Conservation (phyloP, 1,140 invertebrate genomes). For the Drosophila miranda region DNA sequence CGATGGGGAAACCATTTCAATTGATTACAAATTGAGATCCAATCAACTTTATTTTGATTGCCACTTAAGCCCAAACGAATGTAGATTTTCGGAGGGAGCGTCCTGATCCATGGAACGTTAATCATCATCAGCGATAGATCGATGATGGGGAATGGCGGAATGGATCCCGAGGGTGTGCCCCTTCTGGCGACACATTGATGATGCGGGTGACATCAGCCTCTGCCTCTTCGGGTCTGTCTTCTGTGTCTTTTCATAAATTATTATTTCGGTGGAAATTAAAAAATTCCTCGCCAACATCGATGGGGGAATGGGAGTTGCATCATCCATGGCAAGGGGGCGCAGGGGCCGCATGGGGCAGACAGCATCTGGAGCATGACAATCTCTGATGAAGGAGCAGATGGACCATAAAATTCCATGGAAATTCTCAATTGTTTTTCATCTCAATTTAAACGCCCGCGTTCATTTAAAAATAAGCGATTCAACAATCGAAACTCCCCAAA, state of each 20-base stretch:
- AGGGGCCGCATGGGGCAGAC: slow-evolving; percentile 7
- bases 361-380: slow-evolving; percentile 35
- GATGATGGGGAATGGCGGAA: slow-evolving; percentile 8
- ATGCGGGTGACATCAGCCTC: slow-evolving; percentile 45
- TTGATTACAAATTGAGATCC: slow-evolving; percentile 11
- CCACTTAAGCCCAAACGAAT: slow-evolving; percentile 17
- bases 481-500: slow-evolving; percentile 1
- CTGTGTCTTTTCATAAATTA: slow-evolving; percentile 39
- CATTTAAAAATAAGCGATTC: slow-evolving; percentile 35
- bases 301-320: slow-evolving; percentile 1
- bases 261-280: slow-evolving; percentile 67
- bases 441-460: slow-evolving; percentile 34
- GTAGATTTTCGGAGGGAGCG: neutral
- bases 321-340: slow-evolving; percentile 32
- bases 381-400: slow-evolving; percentile 1
- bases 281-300: slow-evolving; percentile 42
- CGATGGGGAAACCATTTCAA: slow-evolving; percentile 27
- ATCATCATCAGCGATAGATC: slow-evolving; percentile 11
- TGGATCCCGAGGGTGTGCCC: slow-evolving; percentile 3
- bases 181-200: slow-evolving; percentile 1
- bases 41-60: slow-evolving; percentile 5
- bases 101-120: slow-evolving; percentile 22
- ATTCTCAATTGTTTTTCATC: slow-evolving; percentile 32
- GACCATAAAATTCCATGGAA: slow-evolving; percentile 31
- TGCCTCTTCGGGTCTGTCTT: slow-evolving; percentile 7